Evolutionary conservation across 1,140 invertebrate genomes (phyloP), one percentile per base, ranked within the genome.

Genomic region (Bombus consobrinus): DNA sequence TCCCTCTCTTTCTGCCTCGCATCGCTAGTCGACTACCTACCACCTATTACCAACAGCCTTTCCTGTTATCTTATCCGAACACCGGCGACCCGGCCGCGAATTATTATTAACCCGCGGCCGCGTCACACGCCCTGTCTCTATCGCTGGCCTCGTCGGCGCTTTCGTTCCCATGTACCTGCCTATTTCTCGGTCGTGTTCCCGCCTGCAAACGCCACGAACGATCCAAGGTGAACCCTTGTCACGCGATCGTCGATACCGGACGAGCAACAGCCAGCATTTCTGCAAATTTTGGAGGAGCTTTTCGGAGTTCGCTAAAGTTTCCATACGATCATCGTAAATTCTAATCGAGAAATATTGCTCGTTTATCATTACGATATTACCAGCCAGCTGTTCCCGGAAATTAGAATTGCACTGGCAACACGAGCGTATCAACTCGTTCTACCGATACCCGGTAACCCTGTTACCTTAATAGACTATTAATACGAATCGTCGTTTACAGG

Each of bases 31-130:
- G 68, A 79, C 66, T 89, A 93, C 90, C 93, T 93, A 92, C 93
- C 93, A 90, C 93, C 94, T 95, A 95, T 95, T 95, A 95, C 94
- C 92, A 94, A 92, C 93, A 94, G 93, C 94, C 95, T 95, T 95
- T 95, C 92, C 94, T 95, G 95, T 95, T 95, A 95, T 95, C 95
- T 95, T 95, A 95, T 93, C 93, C 93, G 93, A 93, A 95, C 95
- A 95, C 94, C 94, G 91, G 90, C 92, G 85, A 89, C 91, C 91
- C 90, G 83, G 90, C 92, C 93, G 92, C 94, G 92, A 94, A 94
- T 94, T 94, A 93, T 92, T 93, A 94, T 94, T 94, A 94, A 93
- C 91, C 90, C 90, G 89, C 91, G 86, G 86, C 75, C 84, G 75
- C 84, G 87, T 85, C 79, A 79, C 74, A 73, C 80, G 87, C 88